These are phyloP conservation scores for Yponomeuta sedellus DNA, from an alignment of 2,888 invertebrate genomes.

Conservation along the genomic window DNA sequence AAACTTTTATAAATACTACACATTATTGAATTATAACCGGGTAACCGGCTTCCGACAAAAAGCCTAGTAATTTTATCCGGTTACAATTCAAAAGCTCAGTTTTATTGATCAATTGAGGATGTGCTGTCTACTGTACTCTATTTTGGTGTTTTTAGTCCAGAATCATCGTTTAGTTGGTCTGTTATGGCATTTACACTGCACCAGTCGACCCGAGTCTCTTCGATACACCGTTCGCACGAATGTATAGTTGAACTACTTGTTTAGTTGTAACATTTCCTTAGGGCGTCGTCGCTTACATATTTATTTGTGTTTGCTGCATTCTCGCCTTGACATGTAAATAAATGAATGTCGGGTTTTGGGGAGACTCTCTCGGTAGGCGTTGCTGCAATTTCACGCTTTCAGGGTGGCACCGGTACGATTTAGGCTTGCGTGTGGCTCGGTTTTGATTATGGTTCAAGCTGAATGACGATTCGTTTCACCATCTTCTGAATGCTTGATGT, in stretches of 20 bases:
- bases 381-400: conserved; percentile 64
- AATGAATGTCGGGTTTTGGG: conserved; percentile 53
- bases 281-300: conserved; percentile 47
- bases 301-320: conserved; percentile 71
- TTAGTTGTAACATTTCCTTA: neutral
- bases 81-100: too few relatives aligned
- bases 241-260: neutral
- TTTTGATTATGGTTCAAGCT: neutral
- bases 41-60: too few relatives aligned
- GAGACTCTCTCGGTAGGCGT: conserved; percentile 26
- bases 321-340: conserved; percentile 69
- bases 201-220: neutral
- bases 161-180: neutral
- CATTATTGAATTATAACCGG: too few relatives aligned
- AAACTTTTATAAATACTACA: too few relatives aligned
- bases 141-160: too few relatives aligned
- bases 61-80: too few relatives aligned
- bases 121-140: too few relatives aligned
- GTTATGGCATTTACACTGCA: neutral
- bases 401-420: conserved; percentile 43
- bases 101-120: too few relatives aligned
- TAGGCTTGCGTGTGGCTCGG: neutral
- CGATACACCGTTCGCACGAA: too few relatives aligned
- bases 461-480: conserved; percentile 6
- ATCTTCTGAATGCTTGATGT: neutral